These are phyloP conservation scores for Odontomachus brunneus DNA, from an alignment of 1,140 invertebrate genomes.

Conservation along the genomic window DNA sequence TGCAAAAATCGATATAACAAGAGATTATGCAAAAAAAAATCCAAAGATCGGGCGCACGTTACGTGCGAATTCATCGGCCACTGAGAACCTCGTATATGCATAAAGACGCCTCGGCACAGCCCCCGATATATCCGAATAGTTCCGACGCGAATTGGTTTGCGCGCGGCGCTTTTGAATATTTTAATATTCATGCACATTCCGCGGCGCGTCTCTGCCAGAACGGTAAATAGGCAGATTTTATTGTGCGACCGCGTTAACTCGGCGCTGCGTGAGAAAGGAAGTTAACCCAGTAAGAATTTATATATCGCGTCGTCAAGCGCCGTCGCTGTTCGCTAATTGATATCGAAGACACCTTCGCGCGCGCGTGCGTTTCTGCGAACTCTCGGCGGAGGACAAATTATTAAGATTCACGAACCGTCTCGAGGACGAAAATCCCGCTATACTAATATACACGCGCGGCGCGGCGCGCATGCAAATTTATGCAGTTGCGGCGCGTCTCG, in stretches of 20 bases:
- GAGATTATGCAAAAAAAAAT: no score
- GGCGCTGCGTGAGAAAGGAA: not conserved
- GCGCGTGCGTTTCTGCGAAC: not conserved
- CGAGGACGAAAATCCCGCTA: slow-evolving; percentile 54
- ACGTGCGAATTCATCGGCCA: no score
- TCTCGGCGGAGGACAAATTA: slow-evolving; percentile 21
- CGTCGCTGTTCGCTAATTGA: slow-evolving; percentile 31
- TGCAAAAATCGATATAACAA: no score
- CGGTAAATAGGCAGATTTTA: slow-evolving; percentile 25
- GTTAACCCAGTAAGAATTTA: slow-evolving; percentile 17
- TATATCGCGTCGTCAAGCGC: slow-evolving; percentile 12
- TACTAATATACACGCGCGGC: slow-evolving; percentile 53
- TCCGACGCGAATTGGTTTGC: slow-evolving; percentile 20
- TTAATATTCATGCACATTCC: slow-evolving; percentile 44
- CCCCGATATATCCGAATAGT: not conserved
- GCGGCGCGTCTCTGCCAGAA: not conserved
- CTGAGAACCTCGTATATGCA: not conserved
- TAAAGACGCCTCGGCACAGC: not conserved
- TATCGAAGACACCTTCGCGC: slow-evolving; percentile 31
- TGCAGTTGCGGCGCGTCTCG: slow-evolving; percentile 45
- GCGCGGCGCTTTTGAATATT: slow-evolving; percentile 2
- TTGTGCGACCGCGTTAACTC: slow-evolving; percentile 11
- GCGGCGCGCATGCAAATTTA: slow-evolving; percentile 55
- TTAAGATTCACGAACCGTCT: slow-evolving; percentile 49
- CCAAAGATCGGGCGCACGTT: no score